These are phyloP conservation scores for Zoanthus sociatus DNA, from an alignment of 92 coral and sea anemone species.

Conservation along the genomic window DNA sequence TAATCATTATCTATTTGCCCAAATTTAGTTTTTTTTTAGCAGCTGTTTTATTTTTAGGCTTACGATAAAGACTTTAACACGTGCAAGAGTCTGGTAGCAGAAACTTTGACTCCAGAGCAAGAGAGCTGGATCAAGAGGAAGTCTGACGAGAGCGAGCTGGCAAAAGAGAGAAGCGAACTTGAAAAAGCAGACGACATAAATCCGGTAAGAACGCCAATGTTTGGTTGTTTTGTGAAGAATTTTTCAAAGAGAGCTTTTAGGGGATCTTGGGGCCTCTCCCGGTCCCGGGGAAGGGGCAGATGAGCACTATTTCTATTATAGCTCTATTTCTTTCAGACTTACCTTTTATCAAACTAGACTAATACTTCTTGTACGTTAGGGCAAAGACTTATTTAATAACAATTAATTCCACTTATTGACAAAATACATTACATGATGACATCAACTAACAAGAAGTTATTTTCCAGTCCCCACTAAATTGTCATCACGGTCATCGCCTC, in stretches of 20 bases:
- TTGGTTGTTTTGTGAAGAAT: neutral
- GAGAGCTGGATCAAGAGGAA: slow-evolving; percentile 69
- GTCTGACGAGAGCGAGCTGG: slow-evolving; percentile 79
- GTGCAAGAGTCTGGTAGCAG: slow-evolving; percentile 89
- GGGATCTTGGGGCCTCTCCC: too few relatives aligned
- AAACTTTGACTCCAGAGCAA: slow-evolving; percentile 81
- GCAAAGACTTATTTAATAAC: too few relatives aligned
- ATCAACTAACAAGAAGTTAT: neutral
- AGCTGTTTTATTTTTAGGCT: slow-evolving; percentile 66
- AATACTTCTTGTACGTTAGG: too few relatives aligned
- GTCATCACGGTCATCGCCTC: slow-evolving; percentile 91
- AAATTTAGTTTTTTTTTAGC: neutral
- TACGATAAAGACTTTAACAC: slow-evolving; percentile 92
- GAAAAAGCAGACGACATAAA: slow-evolving; percentile 77
- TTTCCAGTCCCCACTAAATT: slow-evolving; percentile 87
- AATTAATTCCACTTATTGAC: too few relatives aligned
- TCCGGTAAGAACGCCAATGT: slow-evolving; percentile 65
- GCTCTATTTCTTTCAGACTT: too few relatives aligned
- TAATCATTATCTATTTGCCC: too few relatives aligned
- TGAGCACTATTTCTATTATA: too few relatives aligned
- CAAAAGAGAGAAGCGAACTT: slow-evolving; percentile 68
- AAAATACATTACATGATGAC: neutral
- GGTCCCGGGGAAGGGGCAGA: too few relatives aligned
- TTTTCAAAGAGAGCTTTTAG: too few relatives aligned
- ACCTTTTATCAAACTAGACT: too few relatives aligned